These are phyloP conservation scores for Neoascia interrupta DNA, from an alignment of 2,888 invertebrate genomes.

Conservation along the genomic window DNA sequence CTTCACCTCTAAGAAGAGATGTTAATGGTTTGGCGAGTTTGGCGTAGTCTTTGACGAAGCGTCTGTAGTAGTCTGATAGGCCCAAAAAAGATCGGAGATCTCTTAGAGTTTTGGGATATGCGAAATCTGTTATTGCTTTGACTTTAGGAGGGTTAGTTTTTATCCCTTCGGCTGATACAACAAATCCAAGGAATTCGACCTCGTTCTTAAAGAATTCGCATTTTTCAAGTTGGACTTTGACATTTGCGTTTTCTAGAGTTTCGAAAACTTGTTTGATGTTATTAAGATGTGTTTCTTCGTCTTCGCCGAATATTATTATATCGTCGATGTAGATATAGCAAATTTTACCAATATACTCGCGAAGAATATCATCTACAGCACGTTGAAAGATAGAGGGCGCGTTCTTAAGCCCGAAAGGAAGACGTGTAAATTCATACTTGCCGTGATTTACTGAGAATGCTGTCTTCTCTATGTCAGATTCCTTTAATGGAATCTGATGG, in stretches of 20 bases:
- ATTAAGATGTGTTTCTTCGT: constrained; percentile 67
- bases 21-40: constrained; percentile 48
- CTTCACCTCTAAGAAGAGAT: background rate
- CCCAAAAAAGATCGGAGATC: constrained; percentile 63
- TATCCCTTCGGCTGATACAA: constrained; percentile 69
- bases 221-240: constrained; percentile 69
- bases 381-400: constrained; percentile 32
- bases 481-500: constrained; percentile 31
- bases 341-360: constrained; percentile 16
- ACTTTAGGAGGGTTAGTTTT: constrained; percentile 71
- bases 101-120: constrained; percentile 48
- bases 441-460: constrained; percentile 21
- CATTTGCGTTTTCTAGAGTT: constrained; percentile 19
- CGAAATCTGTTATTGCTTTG: constrained; percentile 57
- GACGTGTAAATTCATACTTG: constrained; percentile 30
- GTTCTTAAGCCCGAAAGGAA: constrained; percentile 37
- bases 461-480: constrained; percentile 19
- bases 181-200: constrained; percentile 73
- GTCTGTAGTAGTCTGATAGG: constrained; percentile 62
- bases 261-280: constrained; percentile 59
- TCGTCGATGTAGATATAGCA: constrained; percentile 42
- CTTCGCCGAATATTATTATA: constrained; percentile 44
- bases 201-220: constrained; percentile 71
- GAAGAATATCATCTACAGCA: constrained; percentile 27
- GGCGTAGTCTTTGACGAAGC: constrained; percentile 1